Conservation (phyloP, 2,888 invertebrate species). For the Caradrina clavipalpis region DNA sequence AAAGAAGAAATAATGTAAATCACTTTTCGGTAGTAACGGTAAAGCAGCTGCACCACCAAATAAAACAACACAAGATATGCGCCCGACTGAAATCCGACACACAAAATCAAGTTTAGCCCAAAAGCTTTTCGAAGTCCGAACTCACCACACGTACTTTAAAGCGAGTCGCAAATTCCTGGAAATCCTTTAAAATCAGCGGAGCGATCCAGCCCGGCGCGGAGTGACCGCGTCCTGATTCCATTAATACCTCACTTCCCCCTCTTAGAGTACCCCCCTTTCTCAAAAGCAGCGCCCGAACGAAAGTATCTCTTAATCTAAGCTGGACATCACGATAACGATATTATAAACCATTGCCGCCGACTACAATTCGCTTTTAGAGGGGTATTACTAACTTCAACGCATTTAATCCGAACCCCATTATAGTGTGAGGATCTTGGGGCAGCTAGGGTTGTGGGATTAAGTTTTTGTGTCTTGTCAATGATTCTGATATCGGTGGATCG, state of each 20-base stretch:
- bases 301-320: conserved; percentile 85
- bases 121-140: conserved; percentile 76
- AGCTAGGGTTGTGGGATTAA: conserved; percentile 62
- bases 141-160: conserved; percentile 76
- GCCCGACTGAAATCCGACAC: conserved; percentile 56
- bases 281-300: conserved; percentile 70
- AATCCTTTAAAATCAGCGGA: conserved; percentile 83
- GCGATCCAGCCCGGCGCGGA: conserved; percentile 73
- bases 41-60: conserved; percentile 9
- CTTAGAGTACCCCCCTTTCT: conserved; percentile 66
- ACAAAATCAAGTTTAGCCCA: conserved; percentile 69
- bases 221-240: conserved; percentile 83
- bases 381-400: conserved; percentile 83
- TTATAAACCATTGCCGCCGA: conserved; percentile 85
- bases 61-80: conserved; percentile 45
- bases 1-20: no score
- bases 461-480: conserved; percentile 64
- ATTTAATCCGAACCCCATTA: conserved; percentile 85
- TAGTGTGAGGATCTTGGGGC: conserved; percentile 73
- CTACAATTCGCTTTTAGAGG: conserved; percentile 88
- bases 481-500: conserved; percentile 68
- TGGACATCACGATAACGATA: conserved; percentile 85
- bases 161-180: conserved; percentile 76
- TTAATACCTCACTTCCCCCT: conserved; percentile 72
- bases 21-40: not conserved